Evolutionary conservation across 2,888 invertebrate species (phyloP), one percentile per base, ranked within the genome.

Genomic region (Sinhomidia bicolor): DNA sequence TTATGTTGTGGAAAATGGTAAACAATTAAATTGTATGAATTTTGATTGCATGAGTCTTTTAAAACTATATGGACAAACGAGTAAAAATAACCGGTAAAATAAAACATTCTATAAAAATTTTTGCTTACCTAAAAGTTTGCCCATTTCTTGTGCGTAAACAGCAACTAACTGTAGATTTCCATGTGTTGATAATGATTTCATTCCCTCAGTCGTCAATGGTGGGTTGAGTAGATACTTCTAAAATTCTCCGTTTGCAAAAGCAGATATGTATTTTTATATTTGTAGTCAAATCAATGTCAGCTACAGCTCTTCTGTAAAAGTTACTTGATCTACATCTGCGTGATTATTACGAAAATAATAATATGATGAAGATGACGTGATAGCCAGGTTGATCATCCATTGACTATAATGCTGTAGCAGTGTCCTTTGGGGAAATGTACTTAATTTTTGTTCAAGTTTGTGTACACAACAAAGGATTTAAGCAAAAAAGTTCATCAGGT

Each of bases 341-440:
- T 36, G 36, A 36, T 36, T 3, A 36, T 36, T 5, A 36, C 7
- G 36, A 36, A 36, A 7, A 36, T 36, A 36, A n/a, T n/a, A n/a
- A n/a, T n/a, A n/a, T n/a, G n/a, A n/a, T n/a, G n/a, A n/a, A 0
- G 68, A 41, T 36, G 41, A 51, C 29, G 62, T 83, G 83, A 57
- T 83, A 17, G 74, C 36, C 84, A 84, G 60, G 60, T 84, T 82
- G 54, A 82, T 71, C 68, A 44, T 51, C 82, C 82, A 32, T 54
- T 71, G 71, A 71, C 82, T 60, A n/a, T n/a, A 29, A 10, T 41
- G 29, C n/a, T n/a, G 65, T 32, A 26, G 62, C 26, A 62, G 29
- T 62, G 62, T 62, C 3, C 17, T 57, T 17, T 2, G 20, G 57
- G n/a, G n/a, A n/a, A n/a, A n/a, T n/a, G n/a, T n/a, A n/a, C n/a